Conservation (phyloP, 1,140 invertebrate genomes). For the Drosophila willistoni region DNA sequence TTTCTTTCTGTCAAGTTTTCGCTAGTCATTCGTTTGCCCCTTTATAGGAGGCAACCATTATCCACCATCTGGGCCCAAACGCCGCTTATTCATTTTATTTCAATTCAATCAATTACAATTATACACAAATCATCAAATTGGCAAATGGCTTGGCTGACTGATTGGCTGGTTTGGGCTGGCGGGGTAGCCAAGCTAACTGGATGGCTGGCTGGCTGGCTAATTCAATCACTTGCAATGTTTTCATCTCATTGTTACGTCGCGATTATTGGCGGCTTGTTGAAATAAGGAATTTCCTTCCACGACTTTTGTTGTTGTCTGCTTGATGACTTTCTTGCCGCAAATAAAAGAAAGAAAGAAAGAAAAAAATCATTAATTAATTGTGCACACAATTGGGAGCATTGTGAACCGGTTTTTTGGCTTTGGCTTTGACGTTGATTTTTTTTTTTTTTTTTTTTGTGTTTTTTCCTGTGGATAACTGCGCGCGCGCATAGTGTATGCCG, state of each 20-base stretch:
- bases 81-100: conserved; percentile 22
- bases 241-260: conserved; percentile 32
- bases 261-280: conserved; percentile 40
- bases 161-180: neutral
- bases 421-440: neutral
- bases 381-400: conserved; percentile 64
- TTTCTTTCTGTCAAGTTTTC: conserved; percentile 21
- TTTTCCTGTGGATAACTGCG: neutral
- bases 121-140: conserved; percentile 35
- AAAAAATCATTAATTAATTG: conserved; percentile 75
- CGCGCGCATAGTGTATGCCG: conserved; percentile 22
- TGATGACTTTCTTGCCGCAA: conserved; percentile 23
- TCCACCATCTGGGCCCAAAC: too few species aligned
- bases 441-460: neutral
- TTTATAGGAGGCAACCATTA: too few species aligned
- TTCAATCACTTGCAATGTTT: conserved; percentile 43
- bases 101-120: conserved; percentile 58
- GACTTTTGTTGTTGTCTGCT: conserved; percentile 8
- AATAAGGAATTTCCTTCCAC: conserved; percentile 64
- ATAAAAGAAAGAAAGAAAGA: conserved; percentile 10
- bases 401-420: conserved; percentile 44
- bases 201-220: conserved; percentile 9
- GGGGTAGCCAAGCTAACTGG: conserved; percentile 1
- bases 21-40: conserved; percentile 22
- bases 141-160: neutral